phyloP scores from a whole-genome alignment of 2,113 vertebrate species.

The Chloropsis cyanopogon region DNA sequence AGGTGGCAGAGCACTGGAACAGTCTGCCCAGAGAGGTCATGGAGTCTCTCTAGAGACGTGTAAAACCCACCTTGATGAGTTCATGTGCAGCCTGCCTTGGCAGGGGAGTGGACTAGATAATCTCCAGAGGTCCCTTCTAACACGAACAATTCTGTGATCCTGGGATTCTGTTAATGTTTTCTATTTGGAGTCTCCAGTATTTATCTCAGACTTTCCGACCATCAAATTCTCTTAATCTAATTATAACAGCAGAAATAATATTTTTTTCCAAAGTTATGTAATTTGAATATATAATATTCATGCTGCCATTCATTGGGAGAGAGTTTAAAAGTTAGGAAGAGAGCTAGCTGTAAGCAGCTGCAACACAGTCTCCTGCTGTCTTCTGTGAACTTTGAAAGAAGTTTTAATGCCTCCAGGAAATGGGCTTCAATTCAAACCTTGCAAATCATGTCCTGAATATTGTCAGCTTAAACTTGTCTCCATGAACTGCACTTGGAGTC shows the following conservation, averaged over 20 bases:
- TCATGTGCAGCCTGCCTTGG: background rate
- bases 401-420: background rate
- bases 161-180: background rate
- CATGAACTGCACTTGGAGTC: rapidly evolving
- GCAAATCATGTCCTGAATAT: background rate
- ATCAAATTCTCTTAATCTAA: background rate
- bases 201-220: background rate
- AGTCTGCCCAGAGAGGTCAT: background rate
- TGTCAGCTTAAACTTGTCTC: background rate
- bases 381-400: background rate
- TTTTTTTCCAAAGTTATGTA: background rate
- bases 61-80: background rate
- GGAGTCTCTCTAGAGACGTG: background rate
- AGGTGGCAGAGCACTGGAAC: background rate
- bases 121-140: background rate
- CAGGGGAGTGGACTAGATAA: background rate
- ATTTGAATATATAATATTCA: background rate
- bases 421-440: background rate
- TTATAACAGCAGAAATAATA: background rate
- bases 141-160: background rate
- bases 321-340: background rate
- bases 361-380: background rate
- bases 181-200: background rate
- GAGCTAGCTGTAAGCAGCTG: background rate
- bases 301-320: background rate